Percentiles rank a stretch among this genome's conserved stretches.
Conservation (phyloP, 1,140 invertebrate species). For the Dysdera silvatica region DNA sequence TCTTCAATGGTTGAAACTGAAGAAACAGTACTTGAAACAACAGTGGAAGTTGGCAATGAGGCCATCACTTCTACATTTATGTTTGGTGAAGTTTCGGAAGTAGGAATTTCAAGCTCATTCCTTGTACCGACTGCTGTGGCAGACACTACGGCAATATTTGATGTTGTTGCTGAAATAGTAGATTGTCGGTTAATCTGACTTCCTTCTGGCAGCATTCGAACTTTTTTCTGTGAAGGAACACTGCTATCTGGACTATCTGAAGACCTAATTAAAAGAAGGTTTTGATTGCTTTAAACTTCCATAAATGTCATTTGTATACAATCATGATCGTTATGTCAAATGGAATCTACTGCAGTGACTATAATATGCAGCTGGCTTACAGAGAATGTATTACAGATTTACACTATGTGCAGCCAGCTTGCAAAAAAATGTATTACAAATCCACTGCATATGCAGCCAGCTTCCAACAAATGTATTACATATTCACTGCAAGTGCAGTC, state of each 20-base stretch:
- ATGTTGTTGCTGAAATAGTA: not conserved
- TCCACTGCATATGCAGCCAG: too few species aligned
- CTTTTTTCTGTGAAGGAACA: not conserved
- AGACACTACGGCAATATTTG: slow-evolving; percentile 17
- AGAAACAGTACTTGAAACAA: not conserved
- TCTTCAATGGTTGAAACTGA: not conserved
- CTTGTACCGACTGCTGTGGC: not conserved
- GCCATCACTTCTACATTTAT: not conserved
- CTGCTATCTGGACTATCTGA: not conserved
- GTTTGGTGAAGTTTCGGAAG: not conserved
- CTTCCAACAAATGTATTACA: too few species aligned
- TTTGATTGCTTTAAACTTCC: not conserved
- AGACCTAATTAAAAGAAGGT: not conserved
- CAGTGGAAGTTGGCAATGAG: too few species aligned
- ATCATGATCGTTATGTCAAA: too few species aligned
- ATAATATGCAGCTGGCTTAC: not conserved
- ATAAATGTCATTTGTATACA: too few species aligned
- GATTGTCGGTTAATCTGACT: slow-evolving; percentile 23
- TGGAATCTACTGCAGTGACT: too few species aligned
- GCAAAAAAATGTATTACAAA: too few species aligned
- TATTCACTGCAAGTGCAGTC: too few species aligned
- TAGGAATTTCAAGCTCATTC: not conserved
- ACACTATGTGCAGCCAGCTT: too few species aligned
- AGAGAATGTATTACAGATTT: too few species aligned
- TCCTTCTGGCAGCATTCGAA: slow-evolving; percentile 25